A percentile compares a stretch with the other conserved stretches of the same genome.
These are phyloP conservation scores for Gymnodraco acuticeps DNA, from an alignment of 2,797 vertebrate genomes.

Conservation along the genomic window DNA sequence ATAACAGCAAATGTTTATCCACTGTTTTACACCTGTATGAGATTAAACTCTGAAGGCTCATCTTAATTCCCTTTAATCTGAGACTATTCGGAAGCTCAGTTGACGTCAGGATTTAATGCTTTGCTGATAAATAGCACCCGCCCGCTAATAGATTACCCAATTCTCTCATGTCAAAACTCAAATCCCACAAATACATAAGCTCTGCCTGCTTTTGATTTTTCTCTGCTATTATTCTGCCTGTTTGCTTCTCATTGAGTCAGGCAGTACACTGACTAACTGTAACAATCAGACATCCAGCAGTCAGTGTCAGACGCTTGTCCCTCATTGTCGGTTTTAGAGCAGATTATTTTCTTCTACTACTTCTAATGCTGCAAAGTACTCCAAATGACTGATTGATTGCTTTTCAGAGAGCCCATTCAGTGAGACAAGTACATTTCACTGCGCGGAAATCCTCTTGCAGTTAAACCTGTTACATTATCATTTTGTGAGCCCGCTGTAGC, in stretches of 20 bases:
- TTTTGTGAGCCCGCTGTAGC: neutral
- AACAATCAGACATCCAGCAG: conserved; percentile 8
- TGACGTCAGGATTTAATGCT: conserved; percentile 68
- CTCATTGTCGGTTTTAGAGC: neutral
- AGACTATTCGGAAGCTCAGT: conserved; percentile 57
- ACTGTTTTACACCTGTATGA: conserved; percentile 66
- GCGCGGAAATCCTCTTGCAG: neutral
- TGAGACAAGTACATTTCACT: neutral
- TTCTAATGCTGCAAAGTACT: neutral
- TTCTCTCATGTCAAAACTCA: conserved; percentile 56
- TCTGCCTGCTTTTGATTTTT: conserved; percentile 23
- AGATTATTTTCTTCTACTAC: conserved; percentile 2
- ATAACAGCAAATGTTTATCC: conserved; percentile 63
- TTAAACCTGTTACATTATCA: neutral
- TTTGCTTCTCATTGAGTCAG: conserved; percentile 30
- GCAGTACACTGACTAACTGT: neutral
- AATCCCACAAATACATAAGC: conserved; percentile 59
- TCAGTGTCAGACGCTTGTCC: conserved; percentile 6
- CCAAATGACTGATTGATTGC: neutral
- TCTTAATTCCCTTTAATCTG: conserved; percentile 74
- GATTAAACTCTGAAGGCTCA: conserved; percentile 66
- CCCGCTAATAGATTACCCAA: conserved; percentile 63
- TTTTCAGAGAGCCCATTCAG: neutral
- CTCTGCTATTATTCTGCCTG: conserved; percentile 29
- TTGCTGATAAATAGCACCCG: conserved; percentile 58